Conservation (phyloP, 1,140 invertebrate genomes). For the Bathynomus jamesi region DNA sequence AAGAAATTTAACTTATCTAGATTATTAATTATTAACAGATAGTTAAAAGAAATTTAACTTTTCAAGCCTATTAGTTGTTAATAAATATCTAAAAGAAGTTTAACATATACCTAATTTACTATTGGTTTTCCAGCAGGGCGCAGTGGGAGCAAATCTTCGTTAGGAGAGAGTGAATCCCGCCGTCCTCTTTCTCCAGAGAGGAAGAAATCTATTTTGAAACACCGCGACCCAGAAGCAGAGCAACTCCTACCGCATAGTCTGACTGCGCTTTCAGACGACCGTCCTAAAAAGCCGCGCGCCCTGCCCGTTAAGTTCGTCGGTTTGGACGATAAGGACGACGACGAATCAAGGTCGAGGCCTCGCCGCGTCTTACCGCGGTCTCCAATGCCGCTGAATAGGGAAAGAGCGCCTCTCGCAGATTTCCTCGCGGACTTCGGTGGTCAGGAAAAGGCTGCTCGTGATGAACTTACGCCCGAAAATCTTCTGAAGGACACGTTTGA, state of each 20-base stretch:
- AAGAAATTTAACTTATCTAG: too few relatives aligned
- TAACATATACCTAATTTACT: too few relatives aligned
- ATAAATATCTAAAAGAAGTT: too few relatives aligned
- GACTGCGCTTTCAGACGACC: slow-evolving; percentile 20
- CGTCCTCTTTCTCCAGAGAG: slow-evolving; percentile 55
- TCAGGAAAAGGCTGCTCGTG: slow-evolving; percentile 47
- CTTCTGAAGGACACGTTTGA: slow-evolving; percentile 34
- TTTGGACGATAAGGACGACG: slow-evolving; percentile 40
- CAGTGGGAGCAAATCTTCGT: slow-evolving; percentile 57
- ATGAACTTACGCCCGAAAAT: slow-evolving; percentile 42
- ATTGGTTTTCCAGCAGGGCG: slow-evolving; percentile 49
- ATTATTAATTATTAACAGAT: too few relatives aligned
- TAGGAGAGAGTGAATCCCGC: slow-evolving; percentile 59
- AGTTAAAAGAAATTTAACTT: too few relatives aligned
- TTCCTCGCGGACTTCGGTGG: slow-evolving; percentile 35
- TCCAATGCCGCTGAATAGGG: slow-evolving; percentile 20
- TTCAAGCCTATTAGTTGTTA: too few relatives aligned
- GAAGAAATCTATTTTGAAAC: slow-evolving; percentile 67
- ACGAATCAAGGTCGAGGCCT: slow-evolving; percentile 27
- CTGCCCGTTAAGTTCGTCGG: slow-evolving; percentile 46
- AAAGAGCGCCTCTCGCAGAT: slow-evolving; percentile 27
- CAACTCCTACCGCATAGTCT: slow-evolving; percentile 57
- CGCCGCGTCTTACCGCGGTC: slow-evolving; percentile 29
- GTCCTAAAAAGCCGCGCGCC: slow-evolving; percentile 39
- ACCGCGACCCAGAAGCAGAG: slow-evolving; percentile 64